phyloP scores from a whole-genome alignment of 35 echinoderm and acorn worm genomes.

The Nesometra sesokonis region DNA sequence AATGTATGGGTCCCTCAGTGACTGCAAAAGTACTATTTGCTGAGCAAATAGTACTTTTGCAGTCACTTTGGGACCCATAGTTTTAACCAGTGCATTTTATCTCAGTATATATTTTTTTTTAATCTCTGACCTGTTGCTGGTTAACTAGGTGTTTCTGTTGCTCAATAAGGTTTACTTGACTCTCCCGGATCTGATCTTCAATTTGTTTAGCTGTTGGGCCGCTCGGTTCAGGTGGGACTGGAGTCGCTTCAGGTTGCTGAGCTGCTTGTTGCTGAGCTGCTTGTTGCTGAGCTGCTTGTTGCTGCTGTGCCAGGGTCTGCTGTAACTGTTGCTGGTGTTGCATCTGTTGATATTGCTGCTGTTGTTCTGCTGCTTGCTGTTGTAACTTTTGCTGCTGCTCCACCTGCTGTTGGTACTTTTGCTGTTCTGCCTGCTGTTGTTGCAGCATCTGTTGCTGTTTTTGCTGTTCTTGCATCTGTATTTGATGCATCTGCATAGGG shows the following conservation, averaged over 20 bases:
- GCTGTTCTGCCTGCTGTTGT: background rate
- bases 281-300: background rate
- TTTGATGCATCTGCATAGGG: background rate
- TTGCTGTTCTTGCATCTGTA: background rate
- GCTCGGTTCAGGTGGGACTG: background rate
- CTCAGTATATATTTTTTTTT: no score
- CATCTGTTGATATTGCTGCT: background rate
- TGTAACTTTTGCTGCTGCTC: slow-evolving; percentile 8
- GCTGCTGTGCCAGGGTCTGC: background rate
- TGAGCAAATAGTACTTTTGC: background rate
- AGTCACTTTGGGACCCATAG: no score
- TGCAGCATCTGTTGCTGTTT: background rate
- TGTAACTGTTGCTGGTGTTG: background rate
- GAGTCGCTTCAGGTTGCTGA: background rate
- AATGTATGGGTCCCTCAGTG: no score
- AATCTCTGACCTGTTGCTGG: slow-evolving; percentile 16
- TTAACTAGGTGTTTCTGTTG: slow-evolving; percentile 22
- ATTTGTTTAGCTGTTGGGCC: background rate
- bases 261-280: no score
- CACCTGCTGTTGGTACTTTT: background rate
- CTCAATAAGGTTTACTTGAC: background rate
- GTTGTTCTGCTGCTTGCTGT: background rate
- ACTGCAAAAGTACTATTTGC: no score
- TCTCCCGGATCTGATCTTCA: background rate
- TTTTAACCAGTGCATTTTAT: no score